Conservation (phyloP, 2,113 vertebrate species). For the Burhinus bistriatus region DNA sequence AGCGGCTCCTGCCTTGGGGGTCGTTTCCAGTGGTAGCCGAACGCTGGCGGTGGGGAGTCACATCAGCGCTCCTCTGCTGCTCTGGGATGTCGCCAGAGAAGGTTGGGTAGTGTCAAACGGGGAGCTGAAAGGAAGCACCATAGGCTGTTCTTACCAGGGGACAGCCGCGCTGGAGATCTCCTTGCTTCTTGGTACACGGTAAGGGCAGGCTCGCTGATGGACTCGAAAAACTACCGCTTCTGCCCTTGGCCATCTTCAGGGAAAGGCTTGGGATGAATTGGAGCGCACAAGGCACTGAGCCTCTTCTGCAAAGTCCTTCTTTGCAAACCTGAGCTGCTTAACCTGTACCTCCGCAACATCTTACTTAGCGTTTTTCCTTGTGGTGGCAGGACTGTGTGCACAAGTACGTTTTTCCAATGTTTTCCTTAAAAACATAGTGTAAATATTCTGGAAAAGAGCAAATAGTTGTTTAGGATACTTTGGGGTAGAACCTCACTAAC, state of each 20-base stretch:
- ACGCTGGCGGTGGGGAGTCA: neutral
- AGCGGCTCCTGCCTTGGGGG: neutral
- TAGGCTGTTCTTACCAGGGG: accelerated
- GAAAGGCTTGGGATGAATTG: accelerated
- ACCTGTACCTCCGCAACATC: neutral
- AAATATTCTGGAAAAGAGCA: neutral
- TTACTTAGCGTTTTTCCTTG: accelerated
- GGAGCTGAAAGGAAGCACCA: accelerated
- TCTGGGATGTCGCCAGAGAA: accelerated
- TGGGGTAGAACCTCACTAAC: neutral
- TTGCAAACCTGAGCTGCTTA: accelerated
- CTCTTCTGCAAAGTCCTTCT: neutral
- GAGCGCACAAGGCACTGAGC: accelerated
- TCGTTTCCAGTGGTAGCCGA: accelerated
- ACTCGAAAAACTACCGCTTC: accelerated
- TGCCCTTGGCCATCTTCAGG: accelerated
- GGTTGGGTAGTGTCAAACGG: neutral
- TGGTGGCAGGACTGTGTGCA: neutral
- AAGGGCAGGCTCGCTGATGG: accelerated
- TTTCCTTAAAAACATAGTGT: neutral
- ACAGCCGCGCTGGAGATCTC: accelerated
- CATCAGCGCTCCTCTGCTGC: accelerated
- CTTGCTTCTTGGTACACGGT: accelerated
- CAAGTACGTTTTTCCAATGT: accelerated
- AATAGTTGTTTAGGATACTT: neutral